Base-by-base conservation (phyloP, 2,888 invertebrate genomes). In the Camponotus fellah region DNA sequence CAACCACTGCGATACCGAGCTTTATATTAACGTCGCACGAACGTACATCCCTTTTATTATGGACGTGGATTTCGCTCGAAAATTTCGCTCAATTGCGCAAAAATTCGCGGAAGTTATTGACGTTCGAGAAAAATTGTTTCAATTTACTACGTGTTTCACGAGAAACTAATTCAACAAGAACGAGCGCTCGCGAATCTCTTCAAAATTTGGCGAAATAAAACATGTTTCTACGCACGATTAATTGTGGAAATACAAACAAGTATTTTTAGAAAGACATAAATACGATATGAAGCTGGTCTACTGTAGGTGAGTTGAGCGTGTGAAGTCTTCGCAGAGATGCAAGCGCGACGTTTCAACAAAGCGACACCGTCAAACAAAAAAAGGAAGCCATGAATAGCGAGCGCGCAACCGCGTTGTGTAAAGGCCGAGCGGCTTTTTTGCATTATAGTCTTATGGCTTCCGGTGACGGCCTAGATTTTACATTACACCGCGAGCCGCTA, bases 371-470 rank as follows among this genome's bases (percentile, higher is more conserved):
- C 40, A 65, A 87, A 83, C 86, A 83, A 79, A 82, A 53, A 37
- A 40, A 58, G 56, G 89, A 89, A 89, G 83, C 91, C 89, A 17
- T 66, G 53, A 53, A 53, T 77, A 77, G 82, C 14, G 64, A 17
- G 65, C 14, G 49, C n/a, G 12, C 9, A 53, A 34, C 66, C 34
- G 14, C 26, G 76, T n/a, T 46, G 43, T 49, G 46, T 49, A 72
- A 74, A 80, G 46, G 43, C 46, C 21, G 37, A 72, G 34, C 34
- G 46, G 32, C 49, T 60, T 66, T 83, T 77, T 71, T 69, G 40
- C 56, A 21, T 62, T 62, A 26, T 26, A 71, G 86, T 87, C 71
- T 82, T 90, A 90, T 58, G 90, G 91, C 81, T 90, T 90, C 90
- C 85, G 69, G 82, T 82, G 72, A 80, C 84, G 40, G 62, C 83